These are phyloP conservation scores for Globicephala melas DNA, from an alignment of 2,113 vertebrate species.

Conservation along the genomic window DNA sequence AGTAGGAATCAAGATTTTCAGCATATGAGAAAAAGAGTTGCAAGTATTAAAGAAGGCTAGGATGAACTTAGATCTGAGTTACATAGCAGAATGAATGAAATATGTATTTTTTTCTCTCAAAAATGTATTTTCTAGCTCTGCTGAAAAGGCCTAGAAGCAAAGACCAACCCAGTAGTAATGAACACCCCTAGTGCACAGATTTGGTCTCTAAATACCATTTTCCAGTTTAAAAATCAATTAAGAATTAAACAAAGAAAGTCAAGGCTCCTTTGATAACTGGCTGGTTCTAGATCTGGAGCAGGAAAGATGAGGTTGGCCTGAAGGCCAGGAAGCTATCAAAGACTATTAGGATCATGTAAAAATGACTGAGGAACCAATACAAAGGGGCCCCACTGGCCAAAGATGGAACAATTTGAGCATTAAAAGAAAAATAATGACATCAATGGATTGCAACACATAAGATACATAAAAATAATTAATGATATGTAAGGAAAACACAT, in stretches of 20 bases:
- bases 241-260: background rate
- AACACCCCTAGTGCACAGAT: background rate
- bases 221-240: background rate
- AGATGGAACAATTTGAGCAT: background rate
- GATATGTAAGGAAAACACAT: background rate
- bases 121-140: background rate
- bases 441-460: background rate
- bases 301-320: background rate
- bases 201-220: background rate
- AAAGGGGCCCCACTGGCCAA: background rate
- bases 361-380: background rate
- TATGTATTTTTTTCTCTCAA: background rate
- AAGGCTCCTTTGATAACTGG: background rate
- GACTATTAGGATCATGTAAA: background rate
- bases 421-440: background rate
- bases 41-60: background rate
- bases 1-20: conserved; percentile 3
- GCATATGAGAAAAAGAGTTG: background rate
- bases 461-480: background rate
- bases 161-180: background rate
- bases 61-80: background rate
- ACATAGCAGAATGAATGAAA: background rate
- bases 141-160: background rate
- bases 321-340: background rate
- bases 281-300: background rate